phyloP scores from a whole-genome alignment of 2,113 vertebrate species.

The Tetraodon nigroviridis region DNA sequence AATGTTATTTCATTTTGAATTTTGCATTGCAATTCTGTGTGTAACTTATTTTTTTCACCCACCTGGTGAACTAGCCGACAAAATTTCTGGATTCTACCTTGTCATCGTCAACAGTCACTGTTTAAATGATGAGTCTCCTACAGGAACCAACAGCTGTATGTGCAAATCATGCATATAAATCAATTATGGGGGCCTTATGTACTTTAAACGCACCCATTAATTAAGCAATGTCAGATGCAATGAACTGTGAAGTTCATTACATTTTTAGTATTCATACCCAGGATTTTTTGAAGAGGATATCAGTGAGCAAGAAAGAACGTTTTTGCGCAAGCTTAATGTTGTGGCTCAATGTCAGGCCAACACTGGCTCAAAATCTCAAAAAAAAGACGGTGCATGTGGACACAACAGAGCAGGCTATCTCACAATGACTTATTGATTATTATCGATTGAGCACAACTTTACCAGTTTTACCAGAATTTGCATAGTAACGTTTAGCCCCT shows the following conservation, averaged over 20 bases:
- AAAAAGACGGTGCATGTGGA: slow-evolving; percentile 46
- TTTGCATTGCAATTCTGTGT: background rate
- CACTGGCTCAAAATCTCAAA: slow-evolving; percentile 76
- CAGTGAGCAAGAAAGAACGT: slow-evolving; percentile 65
- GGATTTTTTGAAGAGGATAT: slow-evolving; percentile 90
- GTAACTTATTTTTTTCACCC: slow-evolving; percentile 1
- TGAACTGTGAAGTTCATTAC: slow-evolving; percentile 99
- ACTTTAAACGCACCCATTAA: slow-evolving; percentile 99
- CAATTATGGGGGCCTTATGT: slow-evolving; percentile 98
- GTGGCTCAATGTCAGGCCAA: slow-evolving; percentile 77
- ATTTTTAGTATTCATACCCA: slow-evolving; percentile 96
- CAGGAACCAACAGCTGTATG: slow-evolving; percentile 99
- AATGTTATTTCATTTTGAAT: too few relatives aligned
- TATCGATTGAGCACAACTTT: too few relatives aligned
- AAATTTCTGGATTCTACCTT: slow-evolving; percentile 56
- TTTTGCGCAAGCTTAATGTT: slow-evolving; percentile 93
- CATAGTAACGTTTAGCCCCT: slow-evolving; percentile 83
- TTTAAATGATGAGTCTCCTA: slow-evolving; percentile 99
- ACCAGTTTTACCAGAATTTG: slow-evolving; percentile 75
- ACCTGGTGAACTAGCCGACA: slow-evolving; percentile 17
- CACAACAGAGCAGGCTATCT: slow-evolving; percentile 18
- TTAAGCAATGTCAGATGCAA: slow-evolving; percentile 99
- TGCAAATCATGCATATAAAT: slow-evolving; percentile 99
- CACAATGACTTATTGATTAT: too few relatives aligned
- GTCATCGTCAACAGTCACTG: slow-evolving; percentile 68